These are phyloP conservation scores for Tokudaia muenninki DNA, from an alignment of 2,797 vertebrate genomes.

Conservation along the genomic window DNA sequence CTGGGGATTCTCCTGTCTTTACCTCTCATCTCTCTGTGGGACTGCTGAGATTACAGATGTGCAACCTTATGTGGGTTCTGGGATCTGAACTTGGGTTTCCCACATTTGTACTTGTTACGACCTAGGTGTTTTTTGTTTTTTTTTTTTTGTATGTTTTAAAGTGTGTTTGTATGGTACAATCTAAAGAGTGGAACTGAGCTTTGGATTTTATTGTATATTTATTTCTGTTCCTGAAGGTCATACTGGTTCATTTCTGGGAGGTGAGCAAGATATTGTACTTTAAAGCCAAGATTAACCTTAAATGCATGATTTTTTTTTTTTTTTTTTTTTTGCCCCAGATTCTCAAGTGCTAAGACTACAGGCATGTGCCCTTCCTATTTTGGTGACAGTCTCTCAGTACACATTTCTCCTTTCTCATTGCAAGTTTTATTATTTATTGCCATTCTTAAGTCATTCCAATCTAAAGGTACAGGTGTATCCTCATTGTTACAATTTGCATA, in stretches of 20 bases:
- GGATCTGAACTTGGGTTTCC: neutral
- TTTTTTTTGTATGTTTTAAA: neutral
- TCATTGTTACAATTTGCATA: neutral
- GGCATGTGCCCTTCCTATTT: neutral
- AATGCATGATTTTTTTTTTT: neutral
- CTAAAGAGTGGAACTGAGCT: neutral
- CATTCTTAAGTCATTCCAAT: neutral
- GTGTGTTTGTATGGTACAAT: neutral
- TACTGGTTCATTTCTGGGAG: neutral
- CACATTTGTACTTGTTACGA: neutral
- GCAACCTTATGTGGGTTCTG: neutral
- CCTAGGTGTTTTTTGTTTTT: neutral
- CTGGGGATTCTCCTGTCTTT: neutral
- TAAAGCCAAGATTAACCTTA: neutral
- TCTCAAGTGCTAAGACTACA: neutral
- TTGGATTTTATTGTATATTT: conserved; percentile 1
- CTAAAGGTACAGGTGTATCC: neutral
- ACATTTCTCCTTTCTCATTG: neutral
- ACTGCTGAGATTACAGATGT: neutral
- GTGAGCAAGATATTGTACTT: neutral
- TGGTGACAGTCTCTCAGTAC: neutral
- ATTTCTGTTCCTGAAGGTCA: neutral
- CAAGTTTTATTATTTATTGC: neutral
- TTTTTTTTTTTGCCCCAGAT: neutral
- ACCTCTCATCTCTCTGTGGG: neutral